phyloP scores from a whole-genome alignment of 2,113 vertebrate genomes.

The Cavia porcellus region DNA sequence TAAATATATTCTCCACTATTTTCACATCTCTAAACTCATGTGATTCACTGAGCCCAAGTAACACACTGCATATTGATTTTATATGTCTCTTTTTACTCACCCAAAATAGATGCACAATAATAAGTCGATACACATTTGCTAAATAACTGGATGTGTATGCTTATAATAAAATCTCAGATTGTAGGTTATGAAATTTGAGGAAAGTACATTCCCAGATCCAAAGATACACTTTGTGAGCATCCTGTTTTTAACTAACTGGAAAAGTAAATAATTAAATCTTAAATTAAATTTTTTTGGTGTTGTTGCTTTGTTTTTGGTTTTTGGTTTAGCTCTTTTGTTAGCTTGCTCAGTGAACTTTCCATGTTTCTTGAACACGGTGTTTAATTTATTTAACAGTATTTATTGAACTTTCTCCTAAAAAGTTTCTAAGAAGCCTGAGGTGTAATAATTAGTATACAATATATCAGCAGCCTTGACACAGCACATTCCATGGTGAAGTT shows the following conservation, averaged over 20 bases:
- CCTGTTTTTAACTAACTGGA: not conserved
- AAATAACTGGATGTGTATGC: not conserved
- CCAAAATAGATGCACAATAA: not conserved
- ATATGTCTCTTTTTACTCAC: not conserved
- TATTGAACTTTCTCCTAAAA: not conserved
- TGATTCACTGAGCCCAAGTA: not conserved
- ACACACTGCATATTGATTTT: not conserved
- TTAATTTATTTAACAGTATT: not conserved
- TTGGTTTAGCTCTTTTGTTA: not conserved
- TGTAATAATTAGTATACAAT: not conserved
- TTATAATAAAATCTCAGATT: not conserved
- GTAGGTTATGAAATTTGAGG: not conserved
- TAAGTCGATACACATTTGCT: not conserved
- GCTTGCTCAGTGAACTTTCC: not conserved
- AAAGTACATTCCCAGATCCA: not conserved
- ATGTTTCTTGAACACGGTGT: not conserved
- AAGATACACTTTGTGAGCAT: not conserved
- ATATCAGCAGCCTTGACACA: not conserved
- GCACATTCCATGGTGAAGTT: not conserved
- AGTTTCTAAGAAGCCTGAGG: not conserved
- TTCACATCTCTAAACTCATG: not conserved
- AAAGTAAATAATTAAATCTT: not conserved
- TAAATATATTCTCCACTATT: not conserved
- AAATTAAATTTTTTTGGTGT: not conserved
- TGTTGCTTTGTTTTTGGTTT: not conserved